A percentile compares a stretch with the other conserved stretches of the same genome.
Evolutionary conservation across 2,797 vertebrate species (phyloP).

Genomic region (Sebastes vulpes): DNA sequence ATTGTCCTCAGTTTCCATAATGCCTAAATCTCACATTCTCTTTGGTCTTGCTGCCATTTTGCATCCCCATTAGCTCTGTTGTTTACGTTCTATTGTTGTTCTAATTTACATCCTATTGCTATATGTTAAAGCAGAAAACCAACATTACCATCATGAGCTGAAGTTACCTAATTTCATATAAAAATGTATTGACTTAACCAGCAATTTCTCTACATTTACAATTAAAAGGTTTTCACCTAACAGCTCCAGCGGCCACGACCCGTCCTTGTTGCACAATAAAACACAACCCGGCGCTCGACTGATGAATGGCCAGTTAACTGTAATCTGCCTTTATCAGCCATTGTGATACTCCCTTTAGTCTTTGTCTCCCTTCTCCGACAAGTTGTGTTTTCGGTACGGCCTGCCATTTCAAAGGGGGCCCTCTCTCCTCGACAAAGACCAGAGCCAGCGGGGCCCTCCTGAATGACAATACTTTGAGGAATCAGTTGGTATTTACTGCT

Average conservation of each 20-base stretch:
- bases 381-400: conserved; percentile 58
- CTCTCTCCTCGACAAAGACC: conserved; percentile 72
- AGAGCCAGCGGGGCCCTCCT: conserved; percentile 70
- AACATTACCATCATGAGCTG: not conserved
- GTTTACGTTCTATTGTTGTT: conserved; percentile 2
- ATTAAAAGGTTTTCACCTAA: conserved; percentile 2
- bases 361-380: conserved; percentile 67
- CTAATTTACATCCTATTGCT: conserved; percentile 6
- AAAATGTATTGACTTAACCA: not conserved
- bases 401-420: conserved; percentile 72
- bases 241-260: conserved; percentile 11
- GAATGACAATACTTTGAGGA: conserved; percentile 79
- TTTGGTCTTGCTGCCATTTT: not conserved
- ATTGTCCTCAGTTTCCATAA: not conserved
- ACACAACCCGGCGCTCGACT: conserved; percentile 27
- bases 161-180: not conserved
- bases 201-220: not conserved
- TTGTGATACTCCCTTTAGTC: conserved; percentile 54
- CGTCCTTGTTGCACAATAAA: conserved; percentile 57
- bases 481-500: conserved; percentile 82
- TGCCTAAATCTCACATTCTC: not conserved
- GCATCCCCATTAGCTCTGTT: not conserved
- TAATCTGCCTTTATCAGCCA: conserved; percentile 71
- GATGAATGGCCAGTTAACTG: conserved; percentile 61
- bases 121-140: not conserved